phyloP scores from a whole-genome alignment of 2,888 invertebrate species.

The Protophormia terraenovae region DNA sequence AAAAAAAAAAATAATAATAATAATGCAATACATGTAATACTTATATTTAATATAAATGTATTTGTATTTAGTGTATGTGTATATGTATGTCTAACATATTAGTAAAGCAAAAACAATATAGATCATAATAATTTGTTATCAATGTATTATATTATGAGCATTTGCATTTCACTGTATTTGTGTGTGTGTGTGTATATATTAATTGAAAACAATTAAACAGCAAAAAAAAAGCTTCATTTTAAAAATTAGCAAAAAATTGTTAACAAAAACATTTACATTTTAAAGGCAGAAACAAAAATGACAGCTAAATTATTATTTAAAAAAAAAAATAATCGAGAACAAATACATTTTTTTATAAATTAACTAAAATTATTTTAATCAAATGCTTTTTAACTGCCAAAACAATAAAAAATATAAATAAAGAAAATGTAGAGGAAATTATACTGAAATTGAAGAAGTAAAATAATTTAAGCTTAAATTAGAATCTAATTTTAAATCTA shows the following conservation, averaged over 20 bases:
- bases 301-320: neutral
- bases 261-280: neutral
- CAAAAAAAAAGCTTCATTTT: conserved; percentile 3
- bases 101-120: neutral
- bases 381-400: neutral
- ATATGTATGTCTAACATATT: conserved; percentile 10
- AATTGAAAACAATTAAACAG: neutral
- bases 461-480: too few relatives aligned
- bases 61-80: conserved; percentile 9
- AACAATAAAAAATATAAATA: too few relatives aligned
- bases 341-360: neutral
- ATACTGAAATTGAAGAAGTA: too few relatives aligned
- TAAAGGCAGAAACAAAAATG: neutral
- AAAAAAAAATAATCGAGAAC: neutral
- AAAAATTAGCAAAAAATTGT: neutral
- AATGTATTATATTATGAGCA: conserved; percentile 11
- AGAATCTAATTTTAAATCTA: too few relatives aligned
- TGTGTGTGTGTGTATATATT: conserved; percentile 29
- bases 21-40: too few relatives aligned
- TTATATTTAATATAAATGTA: neutral
- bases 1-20: too few relatives aligned
- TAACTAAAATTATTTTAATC: too few relatives aligned
- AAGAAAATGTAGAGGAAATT: too few relatives aligned
- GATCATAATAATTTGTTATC: conserved; percentile 9
- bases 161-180: conserved; percentile 40